Percentiles rank a stretch among this genome's conserved stretches.
phyloP scores from a whole-genome alignment of 2,888 invertebrate species.

The Spicauda simplicius region DNA sequence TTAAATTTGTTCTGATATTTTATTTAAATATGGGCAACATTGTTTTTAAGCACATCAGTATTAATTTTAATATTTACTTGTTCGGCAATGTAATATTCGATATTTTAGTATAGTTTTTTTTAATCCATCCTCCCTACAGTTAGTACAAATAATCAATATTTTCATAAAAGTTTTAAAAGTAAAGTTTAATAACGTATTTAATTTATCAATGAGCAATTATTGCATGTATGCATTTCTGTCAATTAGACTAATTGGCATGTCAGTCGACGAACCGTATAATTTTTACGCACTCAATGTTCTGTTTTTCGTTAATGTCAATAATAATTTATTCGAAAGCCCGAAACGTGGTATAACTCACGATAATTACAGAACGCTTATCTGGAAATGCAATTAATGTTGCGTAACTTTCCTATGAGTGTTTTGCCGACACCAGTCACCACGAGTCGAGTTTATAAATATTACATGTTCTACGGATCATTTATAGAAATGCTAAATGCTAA shows the following conservation, averaged over 20 bases:
- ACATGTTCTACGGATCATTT: too few species aligned
- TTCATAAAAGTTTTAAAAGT: too few species aligned
- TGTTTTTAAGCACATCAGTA: too few species aligned
- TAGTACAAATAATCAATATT: too few species aligned
- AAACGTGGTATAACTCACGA: not conserved
- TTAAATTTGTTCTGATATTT: too few species aligned
- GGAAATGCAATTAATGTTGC: not conserved
- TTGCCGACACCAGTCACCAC: not conserved
- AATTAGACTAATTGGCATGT: conserved; percentile 7
- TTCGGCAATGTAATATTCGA: too few species aligned
- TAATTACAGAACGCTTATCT: not conserved
- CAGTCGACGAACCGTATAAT: not conserved
- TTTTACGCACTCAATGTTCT: not conserved
- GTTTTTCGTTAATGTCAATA: not conserved
- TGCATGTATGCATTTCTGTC: not conserved
- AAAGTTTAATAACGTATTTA: too few species aligned
- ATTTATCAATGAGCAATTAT: not conserved
- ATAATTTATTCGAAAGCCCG: not conserved
- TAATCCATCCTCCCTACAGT: too few species aligned
- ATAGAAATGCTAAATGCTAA: too few species aligned
- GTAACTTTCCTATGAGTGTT: not conserved
- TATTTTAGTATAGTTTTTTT: too few species aligned
- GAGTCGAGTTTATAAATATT: not conserved
- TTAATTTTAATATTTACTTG: too few species aligned
- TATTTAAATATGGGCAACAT: too few species aligned